These are phyloP conservation scores for Bombus turneri DNA, from an alignment of 1,140 invertebrate species.

Conservation along the genomic window DNA sequence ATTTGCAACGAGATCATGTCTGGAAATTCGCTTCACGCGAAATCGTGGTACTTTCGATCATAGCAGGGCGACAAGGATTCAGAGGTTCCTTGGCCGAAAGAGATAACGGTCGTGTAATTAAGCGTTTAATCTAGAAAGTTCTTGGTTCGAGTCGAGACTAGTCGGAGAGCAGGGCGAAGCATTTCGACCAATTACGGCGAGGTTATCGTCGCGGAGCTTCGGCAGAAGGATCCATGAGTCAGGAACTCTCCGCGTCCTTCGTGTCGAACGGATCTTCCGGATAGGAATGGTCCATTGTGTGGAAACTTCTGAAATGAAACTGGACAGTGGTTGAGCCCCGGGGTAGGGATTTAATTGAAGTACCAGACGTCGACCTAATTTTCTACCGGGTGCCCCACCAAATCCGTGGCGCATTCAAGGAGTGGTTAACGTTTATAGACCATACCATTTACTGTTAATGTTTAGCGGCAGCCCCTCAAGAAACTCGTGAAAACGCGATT, in stretches of 20 bases:
- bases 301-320: slow-evolving; percentile 71
- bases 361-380: slow-evolving; percentile 70
- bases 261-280: slow-evolving; percentile 59
- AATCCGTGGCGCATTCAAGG: slow-evolving; percentile 50
- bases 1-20: neutral
- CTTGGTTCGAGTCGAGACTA: slow-evolving; percentile 51
- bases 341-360: slow-evolving; percentile 73
- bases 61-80: slow-evolving; percentile 45
- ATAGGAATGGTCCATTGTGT: slow-evolving; percentile 68
- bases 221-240: slow-evolving; percentile 60
- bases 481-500: slow-evolving; percentile 57
- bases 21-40: neutral
- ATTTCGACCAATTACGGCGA: slow-evolving; percentile 73
- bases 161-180: slow-evolving; percentile 36
- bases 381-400: slow-evolving; percentile 54
- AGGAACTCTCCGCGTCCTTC: slow-evolving; percentile 61
- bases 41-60: neutral
- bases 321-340: slow-evolving; percentile 69
- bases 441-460: slow-evolving; percentile 53
- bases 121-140: slow-evolving; percentile 75
- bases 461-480: slow-evolving; percentile 33
- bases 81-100: slow-evolving; percentile 51
- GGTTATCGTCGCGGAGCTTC: slow-evolving; percentile 70
- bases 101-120: slow-evolving; percentile 69
- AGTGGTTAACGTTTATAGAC: slow-evolving; percentile 56